Evolutionary conservation across 2,113 vertebrate genomes (phyloP), one percentile per base, ranked within the genome.

Genomic region (Myocastor coypus): DNA sequence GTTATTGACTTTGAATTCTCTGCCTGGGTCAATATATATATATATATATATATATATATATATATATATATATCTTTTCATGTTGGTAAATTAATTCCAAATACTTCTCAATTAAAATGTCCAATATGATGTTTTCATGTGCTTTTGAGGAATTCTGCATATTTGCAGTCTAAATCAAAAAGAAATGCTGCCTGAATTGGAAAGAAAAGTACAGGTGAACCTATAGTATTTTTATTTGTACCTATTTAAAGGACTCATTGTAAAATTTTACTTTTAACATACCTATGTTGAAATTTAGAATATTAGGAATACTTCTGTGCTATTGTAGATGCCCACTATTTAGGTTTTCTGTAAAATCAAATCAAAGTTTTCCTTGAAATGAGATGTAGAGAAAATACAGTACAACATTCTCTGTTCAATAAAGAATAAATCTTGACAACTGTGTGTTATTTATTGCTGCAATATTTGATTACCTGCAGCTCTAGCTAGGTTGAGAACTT

Each of bases 321-420:
- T 85, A 81, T 63, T 16, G 75, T 69, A 87, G 75, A 1, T 66
- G 5, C 0, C 28, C 63, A 3, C 30, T 55, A 52, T 37, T 42
- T 20, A 46, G 2, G 16, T n/a, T 81, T 94, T 90, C 34, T 30
- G 2, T n/a, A 37, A 94, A 92, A 84, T 87, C n/a, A 77, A 87
- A 40, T 26, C 85, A 78, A 92, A 19, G 3, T 77, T 87, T 61
- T 14, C 19, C n/a, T 94, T 91, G 75, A 75, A 64, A 14, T 80
- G 28, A 90, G 55, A 89, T 75, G 57, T 80, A 61, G 17, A 84
- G 52, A 81, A 89, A 90, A 71, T n/a, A 91, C 68, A 71, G 13
- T 11, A 37, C 1, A 3, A 4, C 42, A 3, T 26, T 88, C 1
- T 46, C 77, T 6, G 68, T 2, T 86, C 91, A 78, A 57, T 40